Evolutionary conservation across 2,888 invertebrate species (phyloP).

Genomic region (Diploptera punctata): DNA sequence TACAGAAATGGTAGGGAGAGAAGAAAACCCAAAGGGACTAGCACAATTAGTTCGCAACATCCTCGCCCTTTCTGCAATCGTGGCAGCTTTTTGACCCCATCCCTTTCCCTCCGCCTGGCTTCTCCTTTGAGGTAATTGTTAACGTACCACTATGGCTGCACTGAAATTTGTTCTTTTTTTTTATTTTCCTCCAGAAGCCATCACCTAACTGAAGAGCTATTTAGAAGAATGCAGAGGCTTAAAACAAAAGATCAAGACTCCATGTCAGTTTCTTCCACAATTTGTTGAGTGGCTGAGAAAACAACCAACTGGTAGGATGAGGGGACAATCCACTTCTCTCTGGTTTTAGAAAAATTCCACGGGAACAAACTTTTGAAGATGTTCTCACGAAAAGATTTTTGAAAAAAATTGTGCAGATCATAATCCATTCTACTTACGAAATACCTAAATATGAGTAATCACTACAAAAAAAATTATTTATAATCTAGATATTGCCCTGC

Average conservation of each 20-base stretch:
- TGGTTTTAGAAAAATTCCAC: too few species aligned
- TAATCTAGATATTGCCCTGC: too few species aligned
- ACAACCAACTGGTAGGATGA: neutral
- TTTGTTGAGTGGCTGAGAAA: neutral
- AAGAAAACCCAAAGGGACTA: constrained; percentile 21
- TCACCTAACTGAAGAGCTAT: neutral
- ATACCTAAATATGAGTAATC: too few species aligned
- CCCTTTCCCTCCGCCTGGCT: neutral
- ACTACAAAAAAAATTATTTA: too few species aligned
- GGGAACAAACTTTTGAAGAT: too few species aligned
- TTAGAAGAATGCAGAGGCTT: neutral
- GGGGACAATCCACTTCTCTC: too few species aligned
- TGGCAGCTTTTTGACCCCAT: neutral
- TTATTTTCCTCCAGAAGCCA: too few species aligned
- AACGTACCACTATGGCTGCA: neutral
- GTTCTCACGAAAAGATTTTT: too few species aligned
- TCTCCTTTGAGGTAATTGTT: constrained; percentile 10
- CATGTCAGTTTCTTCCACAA: neutral
- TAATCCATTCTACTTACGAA: too few species aligned
- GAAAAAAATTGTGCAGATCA: too few species aligned
- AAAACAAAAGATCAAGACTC: constrained; percentile 3
- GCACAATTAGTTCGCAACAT: constrained; percentile 33
- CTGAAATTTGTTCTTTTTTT: neutral
- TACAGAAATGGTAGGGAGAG: neutral
- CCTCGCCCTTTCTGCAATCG: constrained; percentile 15